Evolutionary conservation across 2,888 invertebrate genomes (phyloP), one percentile per base, ranked within the genome.

Genomic region (Mechanitis messenoides): DNA sequence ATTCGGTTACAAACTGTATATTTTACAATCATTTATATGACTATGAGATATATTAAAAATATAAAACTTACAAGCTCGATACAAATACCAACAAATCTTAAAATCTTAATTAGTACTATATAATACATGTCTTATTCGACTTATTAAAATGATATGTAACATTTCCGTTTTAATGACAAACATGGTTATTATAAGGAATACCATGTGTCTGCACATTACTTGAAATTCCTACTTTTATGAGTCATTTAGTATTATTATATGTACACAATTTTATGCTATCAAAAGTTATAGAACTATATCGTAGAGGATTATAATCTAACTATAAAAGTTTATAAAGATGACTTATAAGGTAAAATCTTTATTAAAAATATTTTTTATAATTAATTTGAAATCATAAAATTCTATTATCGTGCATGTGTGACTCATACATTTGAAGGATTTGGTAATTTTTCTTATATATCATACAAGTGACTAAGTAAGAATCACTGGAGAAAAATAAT

Each of bases 161-260:
- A 59, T 53, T 62, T 65, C 62, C 63, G 60, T 33, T 59, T n/a
- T 45, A 50, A 56, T 56, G 46, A 33, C 59, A 56, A 45, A 11
- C 59, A 38, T 9, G 50, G 50, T 33, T 33, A 53, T 33, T n/a
- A 59, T 53, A 57, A 56, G 58, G 56, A 46, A 58, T 47, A 45
- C 47, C 65, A 65, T 60, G 54, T 62, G 65, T 47, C 47, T 45
- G 65, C 60, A 58, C 58, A 60, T 54, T 65, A n/a, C 11, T 38
- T 20, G 50, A 42, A 58, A n/a, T 62, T 58, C n/a, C 60, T 58
- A 38, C 28, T 47, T 62, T 55, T 28, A 38, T 58, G 56, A 60
- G 65, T 31, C 50, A 31, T 7, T 28, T 47, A 28, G 12, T 7
- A n/a, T 47, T 11, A 6, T 28, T n/a, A 47, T 47, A 47, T 20